Evolutionary conservation across 1,140 invertebrate species (phyloP).

Genomic region (Aphaenogaster rudis): DNA sequence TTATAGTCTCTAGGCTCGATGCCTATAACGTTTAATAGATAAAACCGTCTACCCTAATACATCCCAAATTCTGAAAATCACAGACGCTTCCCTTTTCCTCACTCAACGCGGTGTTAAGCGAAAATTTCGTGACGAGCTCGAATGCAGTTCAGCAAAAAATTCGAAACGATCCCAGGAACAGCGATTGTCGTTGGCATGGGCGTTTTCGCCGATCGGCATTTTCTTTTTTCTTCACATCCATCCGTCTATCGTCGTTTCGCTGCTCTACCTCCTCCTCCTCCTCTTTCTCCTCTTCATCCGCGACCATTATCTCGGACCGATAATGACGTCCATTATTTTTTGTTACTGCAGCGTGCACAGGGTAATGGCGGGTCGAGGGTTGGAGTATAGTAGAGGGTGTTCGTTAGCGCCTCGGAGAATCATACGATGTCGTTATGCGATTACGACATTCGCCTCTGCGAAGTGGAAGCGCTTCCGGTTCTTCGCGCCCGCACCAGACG

Average conservation of each 20-base stretch:
- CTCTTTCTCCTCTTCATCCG: slow-evolving; percentile 26
- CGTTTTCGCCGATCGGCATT: slow-evolving; percentile 55
- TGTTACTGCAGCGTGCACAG: slow-evolving; percentile 67
- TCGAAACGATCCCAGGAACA: slow-evolving; percentile 23
- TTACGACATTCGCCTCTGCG: slow-evolving; percentile 56
- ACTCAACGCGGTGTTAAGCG: slow-evolving; percentile 15
- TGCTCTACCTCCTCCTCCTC: not conserved
- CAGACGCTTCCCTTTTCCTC: not conserved
- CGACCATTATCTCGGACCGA: slow-evolving; percentile 74
- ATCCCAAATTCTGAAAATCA: slow-evolving; percentile 18
- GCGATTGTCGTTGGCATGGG: slow-evolving; percentile 48
- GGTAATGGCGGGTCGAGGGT: slow-evolving; percentile 60
- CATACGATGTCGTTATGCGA: slow-evolving; percentile 52
- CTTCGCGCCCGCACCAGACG: slow-evolving; percentile 56
- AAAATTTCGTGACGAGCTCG: slow-evolving; percentile 31
- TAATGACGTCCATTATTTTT: slow-evolving; percentile 81
- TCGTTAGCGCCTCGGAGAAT: slow-evolving; percentile 68
- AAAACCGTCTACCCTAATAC: not conserved
- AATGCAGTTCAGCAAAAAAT: slow-evolving; percentile 44
- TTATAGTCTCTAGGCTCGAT: not conserved
- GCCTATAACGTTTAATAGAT: not conserved
- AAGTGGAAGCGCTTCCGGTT: slow-evolving; percentile 59
- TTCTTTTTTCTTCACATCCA: slow-evolving; percentile 59
- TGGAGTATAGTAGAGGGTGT: slow-evolving; percentile 66
- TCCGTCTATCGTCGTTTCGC: slow-evolving; percentile 53